phyloP scores from a whole-genome alignment of 2,888 invertebrate genomes.

The Argynnis bischoffii region DNA sequence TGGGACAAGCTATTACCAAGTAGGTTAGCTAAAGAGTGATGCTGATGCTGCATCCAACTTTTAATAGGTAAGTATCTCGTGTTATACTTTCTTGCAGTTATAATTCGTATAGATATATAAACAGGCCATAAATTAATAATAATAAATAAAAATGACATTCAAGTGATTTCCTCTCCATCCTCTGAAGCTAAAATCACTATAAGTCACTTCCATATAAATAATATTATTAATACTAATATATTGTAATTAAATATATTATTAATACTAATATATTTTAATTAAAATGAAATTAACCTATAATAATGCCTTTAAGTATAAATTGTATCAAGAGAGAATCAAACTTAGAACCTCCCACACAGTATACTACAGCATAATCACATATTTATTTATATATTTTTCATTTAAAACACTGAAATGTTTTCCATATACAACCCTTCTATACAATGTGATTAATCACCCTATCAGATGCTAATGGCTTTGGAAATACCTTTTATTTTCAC shows the following conservation, averaged over 20 bases:
- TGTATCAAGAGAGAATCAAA: too few species aligned
- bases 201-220: too few species aligned
- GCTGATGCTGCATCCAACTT: not conserved
- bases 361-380: not conserved
- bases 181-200: too few species aligned
- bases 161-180: too few species aligned
- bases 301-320: too few species aligned
- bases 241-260: too few species aligned
- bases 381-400: not conserved
- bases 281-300: too few species aligned
- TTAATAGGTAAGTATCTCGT: not conserved
- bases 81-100: not conserved
- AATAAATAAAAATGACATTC: not conserved
- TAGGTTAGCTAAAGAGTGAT: constrained; percentile 12
- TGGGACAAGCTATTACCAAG: constrained; percentile 13
- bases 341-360: too few species aligned
- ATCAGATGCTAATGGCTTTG: constrained; percentile 26
- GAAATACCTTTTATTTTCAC: constrained; percentile 14
- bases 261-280: too few species aligned
- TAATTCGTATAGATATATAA: not conserved
- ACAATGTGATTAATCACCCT: constrained; percentile 20
- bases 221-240: too few species aligned
- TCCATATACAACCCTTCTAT: not conserved
- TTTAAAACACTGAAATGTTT: not conserved
- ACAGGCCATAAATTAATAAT: not conserved